Evolutionary conservation across 2,113 vertebrate genomes (phyloP), one percentile per base, ranked within the genome.

Genomic region (Brachirus orientalis): DNA sequence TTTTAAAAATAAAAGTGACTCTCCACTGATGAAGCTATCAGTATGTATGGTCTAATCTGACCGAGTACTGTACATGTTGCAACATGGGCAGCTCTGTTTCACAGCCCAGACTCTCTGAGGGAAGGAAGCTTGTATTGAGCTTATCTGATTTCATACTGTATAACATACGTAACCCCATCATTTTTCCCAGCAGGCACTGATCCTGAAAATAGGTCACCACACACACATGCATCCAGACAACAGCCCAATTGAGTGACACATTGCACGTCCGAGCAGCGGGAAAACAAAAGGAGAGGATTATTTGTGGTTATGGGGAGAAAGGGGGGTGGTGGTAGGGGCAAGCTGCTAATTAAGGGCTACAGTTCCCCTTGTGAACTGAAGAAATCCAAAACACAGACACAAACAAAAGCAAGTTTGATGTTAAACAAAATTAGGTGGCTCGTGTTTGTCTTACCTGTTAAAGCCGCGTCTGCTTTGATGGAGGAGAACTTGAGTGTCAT

Each of bases 401-500:
- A 43, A 43, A 43, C 18, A 8, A 37, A 19, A 12, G 6, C 9
- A 16, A 38, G 35, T 19, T 19, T 55, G 52, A 18, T 35, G 52
- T 17, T 12, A 17, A 18, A 37, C 16, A 17, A 54, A 1, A 1
- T 3, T n/a, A n/a, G n/a, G n/a, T n/a, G n/a, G n/a, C n/a, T n/a
- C 7, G 6, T 10, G 12, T 0, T 13, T 13, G 14, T 13, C 56
- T 85, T 75, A 99, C 97, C 96, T 95, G 96, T 95, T 75, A 98
- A 94, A 83, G 96, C 91, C 75, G 86, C 93, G 86, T 99, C 97
- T 81, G 94, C 92, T 94, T 98, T 99, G 92, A 97, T 95, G 86
- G 96, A 94, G 75, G 96, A 82, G 88, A 99, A 98, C 92, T 97
- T 99, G 92, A 99, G 95, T 89, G 96, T 98, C 97, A 99, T 99